phyloP scores from a whole-genome alignment of 2,113 vertebrate genomes.

The Gulo gulo region DNA sequence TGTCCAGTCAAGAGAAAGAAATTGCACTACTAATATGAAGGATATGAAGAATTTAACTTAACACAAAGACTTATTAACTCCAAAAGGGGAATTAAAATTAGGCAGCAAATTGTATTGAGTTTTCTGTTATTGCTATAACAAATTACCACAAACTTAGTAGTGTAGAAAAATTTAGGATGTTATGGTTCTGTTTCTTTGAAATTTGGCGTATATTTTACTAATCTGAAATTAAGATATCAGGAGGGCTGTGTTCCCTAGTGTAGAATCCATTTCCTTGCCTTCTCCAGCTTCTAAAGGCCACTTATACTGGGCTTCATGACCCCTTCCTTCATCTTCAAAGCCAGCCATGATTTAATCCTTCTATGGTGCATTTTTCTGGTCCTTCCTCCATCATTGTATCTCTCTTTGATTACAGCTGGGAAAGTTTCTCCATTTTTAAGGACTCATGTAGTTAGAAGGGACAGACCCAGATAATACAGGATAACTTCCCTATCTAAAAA shows the following conservation, averaged over 20 bases:
- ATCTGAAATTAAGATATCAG: background rate
- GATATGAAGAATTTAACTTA: background rate
- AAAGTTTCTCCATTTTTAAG: background rate
- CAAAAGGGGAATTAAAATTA: background rate
- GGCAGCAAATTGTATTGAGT: background rate
- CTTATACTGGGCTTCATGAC: background rate
- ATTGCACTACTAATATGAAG: background rate
- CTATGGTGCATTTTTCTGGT: background rate
- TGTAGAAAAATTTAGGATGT: background rate
- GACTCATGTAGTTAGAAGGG: background rate
- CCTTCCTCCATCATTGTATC: background rate
- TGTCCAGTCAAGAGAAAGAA: background rate
- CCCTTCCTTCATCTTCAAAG: background rate
- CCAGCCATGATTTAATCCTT: background rate
- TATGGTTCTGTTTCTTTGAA: background rate
- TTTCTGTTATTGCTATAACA: background rate
- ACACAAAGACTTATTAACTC: background rate
- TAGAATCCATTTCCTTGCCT: background rate
- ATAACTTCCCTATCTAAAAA: background rate
- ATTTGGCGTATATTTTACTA: background rate
- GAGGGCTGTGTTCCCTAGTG: background rate
- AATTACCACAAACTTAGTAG: background rate
- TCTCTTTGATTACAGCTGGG: background rate
- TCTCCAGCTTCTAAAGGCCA: background rate
- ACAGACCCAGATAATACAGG: background rate